Base-by-base conservation (phyloP, 1,140 invertebrate genomes). In the Apis dorsata region DNA sequence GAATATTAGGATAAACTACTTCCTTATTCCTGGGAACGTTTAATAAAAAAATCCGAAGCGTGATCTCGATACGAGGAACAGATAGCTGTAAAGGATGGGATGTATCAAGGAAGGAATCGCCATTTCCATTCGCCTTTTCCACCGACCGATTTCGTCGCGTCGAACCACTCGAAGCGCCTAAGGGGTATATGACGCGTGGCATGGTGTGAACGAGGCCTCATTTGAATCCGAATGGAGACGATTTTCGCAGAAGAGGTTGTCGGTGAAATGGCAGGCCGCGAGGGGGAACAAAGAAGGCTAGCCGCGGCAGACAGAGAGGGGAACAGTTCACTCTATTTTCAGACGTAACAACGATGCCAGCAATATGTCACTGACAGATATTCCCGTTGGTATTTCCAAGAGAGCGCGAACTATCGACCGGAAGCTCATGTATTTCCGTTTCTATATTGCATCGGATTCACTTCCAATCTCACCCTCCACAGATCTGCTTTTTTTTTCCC, bases 161-260 rank as follows among this genome's bases (percentile, higher is more conserved):
- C 73, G 81, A 86, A 79, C 75, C 79, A 62, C 84, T 83, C 73
- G 72, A 66, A 88, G 79, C 85, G 88, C 89, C 86, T 80, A 87
- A 88, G 86, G 90, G 91, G 83, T 90, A 91, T 92, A 92, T 90
- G 91, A 90, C 90, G 91, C 91, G 90, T 92, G 90, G 91, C 89
- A 88, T 88, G 88, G 90, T 88, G 91, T 89, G 89, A 92, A 91
- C 90, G 91, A 92, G 90, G 88, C 79, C 92, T 93, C 91, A 93
- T 93, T 93, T 93, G 92, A 93, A 93, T 93, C 90, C 92, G 92
- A 93, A 93, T 93, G 91, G 91, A 91, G 90, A 90, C 91, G 91
- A 92, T 93, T 91, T 91, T 92, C 90, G 88, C 90, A 82, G 89
- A 90, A 88, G 88, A 90, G 89, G 84, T 79, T 81, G 90, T 88